Base-by-base conservation (phyloP, 2,888 invertebrate species). In the Euplexia lucipara region DNA sequence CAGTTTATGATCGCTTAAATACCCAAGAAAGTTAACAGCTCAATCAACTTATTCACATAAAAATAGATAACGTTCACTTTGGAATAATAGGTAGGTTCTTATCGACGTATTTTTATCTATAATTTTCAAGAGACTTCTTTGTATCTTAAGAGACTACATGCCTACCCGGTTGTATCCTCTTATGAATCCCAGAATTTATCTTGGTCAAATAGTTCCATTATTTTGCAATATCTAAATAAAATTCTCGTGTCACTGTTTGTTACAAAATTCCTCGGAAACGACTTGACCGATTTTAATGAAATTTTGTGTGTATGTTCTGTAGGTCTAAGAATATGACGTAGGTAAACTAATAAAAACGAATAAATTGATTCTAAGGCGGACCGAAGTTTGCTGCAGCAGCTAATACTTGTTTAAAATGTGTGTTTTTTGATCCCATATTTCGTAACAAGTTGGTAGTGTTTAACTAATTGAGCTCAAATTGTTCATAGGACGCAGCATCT, bases 401-500 rank as follows among this genome's bases (percentile, higher is more conserved):
- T n/a, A n/a, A n/a, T n/a, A n/a, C n/a, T n/a, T n/a, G n/a, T n/a
- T n/a, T n/a, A n/a, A n/a, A n/a, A n/a, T n/a, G n/a, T n/a, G n/a
- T 37, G 7, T 32, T 6, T 34, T 22, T 48, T 12, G 12, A 26
- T 35, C 0, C 12, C 12, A 12, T 20, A 39, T 26, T 20, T 34
- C 14, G 10, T 22, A 41, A 44, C 18, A n/a, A n/a, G n/a, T n/a
- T n/a, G n/a, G n/a, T n/a, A n/a, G n/a, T n/a, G 8, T 14, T 30
- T 26, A 30, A 10, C 6, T 30, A 10, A 37, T 9, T 16, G 7
- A 47, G 34, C 6, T 18, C 35, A 22, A 22, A 48, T 42, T 14
- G 14, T 39, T 1, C 30, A 45, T 64, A 97, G 98, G 98, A 65
- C 96, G 96, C 72, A 99, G 99, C 88, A 99, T 99, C 84, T 99